phyloP scores from a whole-genome alignment of 2,888 invertebrate genomes.

The Antitype chi region DNA sequence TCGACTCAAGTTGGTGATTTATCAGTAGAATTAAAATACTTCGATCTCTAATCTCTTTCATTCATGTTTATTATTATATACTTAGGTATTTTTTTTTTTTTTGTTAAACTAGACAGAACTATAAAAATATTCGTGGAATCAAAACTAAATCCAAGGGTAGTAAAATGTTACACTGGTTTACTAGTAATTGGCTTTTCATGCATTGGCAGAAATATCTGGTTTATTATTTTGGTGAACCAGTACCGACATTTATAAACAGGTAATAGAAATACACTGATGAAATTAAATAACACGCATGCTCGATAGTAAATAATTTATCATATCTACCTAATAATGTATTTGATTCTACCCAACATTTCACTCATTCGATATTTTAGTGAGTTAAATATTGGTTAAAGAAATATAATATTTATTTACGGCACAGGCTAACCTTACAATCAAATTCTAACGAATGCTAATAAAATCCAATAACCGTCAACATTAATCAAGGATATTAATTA shows the following conservation, averaged over 20 bases:
- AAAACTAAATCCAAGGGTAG: neutral
- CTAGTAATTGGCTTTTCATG: neutral
- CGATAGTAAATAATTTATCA: neutral
- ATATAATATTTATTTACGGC: neutral
- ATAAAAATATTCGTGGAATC: neutral
- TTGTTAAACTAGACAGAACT: too few relatives aligned
- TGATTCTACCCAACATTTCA: neutral
- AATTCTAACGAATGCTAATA: constrained; percentile 5
- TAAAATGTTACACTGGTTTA: neutral
- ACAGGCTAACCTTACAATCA: neutral
- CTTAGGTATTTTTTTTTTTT: neutral
- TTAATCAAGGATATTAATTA: constrained; percentile 29
- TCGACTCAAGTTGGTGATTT: neutral
- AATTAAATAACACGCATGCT: constrained; percentile 1
- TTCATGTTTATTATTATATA: neutral
- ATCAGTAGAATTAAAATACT: neutral
- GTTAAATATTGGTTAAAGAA: neutral
- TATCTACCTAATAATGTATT: neutral
- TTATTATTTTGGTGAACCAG: neutral
- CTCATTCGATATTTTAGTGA: neutral
- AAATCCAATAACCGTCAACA: constrained; percentile 23
- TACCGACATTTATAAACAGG: neutral
- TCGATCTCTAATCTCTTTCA: neutral
- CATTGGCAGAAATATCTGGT: neutral
- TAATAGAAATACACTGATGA: neutral